A percentile compares a stretch with the other conserved stretches of the same genome.
phyloP scores from a whole-genome alignment of 2,797 vertebrate species.

The Leptoclinus maculatus region DNA sequence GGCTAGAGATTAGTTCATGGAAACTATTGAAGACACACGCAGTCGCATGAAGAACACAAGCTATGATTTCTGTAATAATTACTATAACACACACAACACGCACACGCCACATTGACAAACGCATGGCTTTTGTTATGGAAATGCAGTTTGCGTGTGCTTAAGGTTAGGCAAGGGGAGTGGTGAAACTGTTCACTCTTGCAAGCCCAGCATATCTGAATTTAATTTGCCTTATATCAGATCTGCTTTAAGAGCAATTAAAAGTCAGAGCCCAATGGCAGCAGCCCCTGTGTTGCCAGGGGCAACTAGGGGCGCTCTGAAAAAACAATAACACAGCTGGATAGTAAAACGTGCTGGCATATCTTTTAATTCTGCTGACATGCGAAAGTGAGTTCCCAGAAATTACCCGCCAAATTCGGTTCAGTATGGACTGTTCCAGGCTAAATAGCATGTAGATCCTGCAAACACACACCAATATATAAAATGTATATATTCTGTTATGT shows the following conservation, averaged over 20 bases:
- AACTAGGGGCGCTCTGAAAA: constrained; percentile 53
- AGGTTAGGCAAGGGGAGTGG: constrained; percentile 57
- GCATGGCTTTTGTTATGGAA: constrained; percentile 56
- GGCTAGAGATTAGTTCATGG: constrained; percentile 39
- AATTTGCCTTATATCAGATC: constrained; percentile 72
- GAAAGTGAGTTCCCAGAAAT: constrained; percentile 56
- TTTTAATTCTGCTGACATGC: constrained; percentile 50
- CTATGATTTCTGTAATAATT: constrained; percentile 57
- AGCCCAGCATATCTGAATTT: constrained; percentile 63
- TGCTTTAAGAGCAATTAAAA: constrained; percentile 69
- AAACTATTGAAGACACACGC: constrained; percentile 48
- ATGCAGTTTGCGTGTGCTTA: constrained; percentile 53
- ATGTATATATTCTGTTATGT: neutral
- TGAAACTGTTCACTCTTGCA: constrained; percentile 51
- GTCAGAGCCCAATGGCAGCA: constrained; percentile 36
- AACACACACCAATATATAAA: neutral
- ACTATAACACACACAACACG: constrained; percentile 49
- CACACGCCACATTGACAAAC: constrained; percentile 8
- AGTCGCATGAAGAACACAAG: constrained; percentile 44
- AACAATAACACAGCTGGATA: constrained; percentile 56
- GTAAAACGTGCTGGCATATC: constrained; percentile 45
- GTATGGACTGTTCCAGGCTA: constrained; percentile 37
- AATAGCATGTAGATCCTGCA: constrained; percentile 27
- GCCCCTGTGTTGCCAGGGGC: constrained; percentile 45
- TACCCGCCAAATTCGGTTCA: constrained; percentile 48